Base-by-base conservation (phyloP, 2,797 vertebrate species). In the Alca torda region DNA sequence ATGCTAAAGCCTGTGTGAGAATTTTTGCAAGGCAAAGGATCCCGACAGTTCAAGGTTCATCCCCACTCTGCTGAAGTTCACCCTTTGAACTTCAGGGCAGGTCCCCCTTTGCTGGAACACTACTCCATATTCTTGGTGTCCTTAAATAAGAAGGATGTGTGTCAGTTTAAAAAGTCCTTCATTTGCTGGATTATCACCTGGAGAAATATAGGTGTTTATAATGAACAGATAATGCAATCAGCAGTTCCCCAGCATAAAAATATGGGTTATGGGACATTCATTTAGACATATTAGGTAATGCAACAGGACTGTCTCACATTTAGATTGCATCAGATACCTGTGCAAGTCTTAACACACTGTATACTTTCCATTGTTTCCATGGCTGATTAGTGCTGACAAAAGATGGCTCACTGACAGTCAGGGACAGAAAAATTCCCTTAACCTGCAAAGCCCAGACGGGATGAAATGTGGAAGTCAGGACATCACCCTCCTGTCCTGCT, bases 341-440 rank as follows among this genome's bases (percentile, higher is more conserved):
- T 92, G 80, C 94, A 96, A 93, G 94, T 93, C 94, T 68, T 75
- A 75, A 91, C 95, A 95, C 35, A 83, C 50, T 64, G 28, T 87
- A 50, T 25, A 45, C 53, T 89, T 72, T 30, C 46, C 90, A 89
- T 80, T 90, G 90, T 85, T 95, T 89, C 60, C 80, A 90, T 33
- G 41, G 65, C 35, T 83, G 53, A 85, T 80, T 37, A 54, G 20
- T 37, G 31, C 75, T 83, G 64, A n/a, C 65, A 91, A 84, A 43
- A 54, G 45, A 83, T 53, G 74, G 51, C 48, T 87, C 64, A 35
- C 61, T 89, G 93, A 51, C 80, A 80, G 24, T 70, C 48, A 53
- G 20, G 54, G 56, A 39, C 67, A 75, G 12, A 5, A 57, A 48
- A 48, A 12, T 84, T 60, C 68, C n/a, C 64, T 35, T 43, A 41